Percentiles rank a stretch among this genome's conserved stretches.
Evolutionary conservation across 2,797 vertebrate species (phyloP).

Genomic region (Podarcis siculus): DNA sequence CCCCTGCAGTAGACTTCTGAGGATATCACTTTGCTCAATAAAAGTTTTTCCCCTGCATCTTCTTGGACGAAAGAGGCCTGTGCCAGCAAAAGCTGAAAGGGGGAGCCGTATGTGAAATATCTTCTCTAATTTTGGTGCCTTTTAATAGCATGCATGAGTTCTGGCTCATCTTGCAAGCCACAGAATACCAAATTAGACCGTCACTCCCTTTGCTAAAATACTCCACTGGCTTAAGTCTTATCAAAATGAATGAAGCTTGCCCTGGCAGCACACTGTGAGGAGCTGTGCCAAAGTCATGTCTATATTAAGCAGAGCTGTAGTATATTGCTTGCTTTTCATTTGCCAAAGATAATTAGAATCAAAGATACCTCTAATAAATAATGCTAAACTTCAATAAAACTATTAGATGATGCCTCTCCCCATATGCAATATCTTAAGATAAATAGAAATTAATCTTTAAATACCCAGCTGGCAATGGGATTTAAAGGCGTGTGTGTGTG

Average conservation of each 20-base stretch:
- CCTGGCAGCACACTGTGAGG: neutral
- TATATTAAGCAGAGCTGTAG: constrained; percentile 3
- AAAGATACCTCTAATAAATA: constrained; percentile 8
- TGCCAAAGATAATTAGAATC: constrained; percentile 7
- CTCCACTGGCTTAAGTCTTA: neutral
- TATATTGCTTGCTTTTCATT: constrained; percentile 13
- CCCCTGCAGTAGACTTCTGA: neutral
- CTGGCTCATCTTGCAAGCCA: neutral
- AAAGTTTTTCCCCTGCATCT: neutral
- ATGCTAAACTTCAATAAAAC: neutral
- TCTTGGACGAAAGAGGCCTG: neutral
- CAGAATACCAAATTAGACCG: neutral
- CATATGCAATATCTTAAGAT: neutral
- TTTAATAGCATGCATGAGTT: neutral
- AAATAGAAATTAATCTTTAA: constrained; percentile 17
- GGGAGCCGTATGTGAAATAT: too few relatives aligned
- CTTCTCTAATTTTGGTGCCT: neutral
- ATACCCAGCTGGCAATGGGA: neutral
- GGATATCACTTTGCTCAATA: neutral
- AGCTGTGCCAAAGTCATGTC: neutral
- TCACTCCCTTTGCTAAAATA: neutral
- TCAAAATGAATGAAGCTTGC: neutral
- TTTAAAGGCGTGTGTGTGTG: neutral
- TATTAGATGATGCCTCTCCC: neutral
- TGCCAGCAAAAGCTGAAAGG: neutral